phyloP scores from a whole-genome alignment of 2,888 invertebrate species.

The Unio pictorum region DNA sequence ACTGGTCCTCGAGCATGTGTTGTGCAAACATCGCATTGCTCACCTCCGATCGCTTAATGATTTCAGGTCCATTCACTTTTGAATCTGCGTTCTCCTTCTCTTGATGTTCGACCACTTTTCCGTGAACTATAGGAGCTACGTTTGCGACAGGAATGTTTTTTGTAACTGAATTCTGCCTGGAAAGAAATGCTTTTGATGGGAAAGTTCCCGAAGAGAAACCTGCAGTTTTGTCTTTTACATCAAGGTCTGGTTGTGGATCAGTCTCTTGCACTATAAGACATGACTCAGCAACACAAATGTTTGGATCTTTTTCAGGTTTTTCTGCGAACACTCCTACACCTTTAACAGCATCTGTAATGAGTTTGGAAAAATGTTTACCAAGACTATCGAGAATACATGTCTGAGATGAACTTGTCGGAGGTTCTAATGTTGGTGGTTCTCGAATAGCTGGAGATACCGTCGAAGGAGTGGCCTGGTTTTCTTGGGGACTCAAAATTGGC shows the following conservation, averaged over 20 bases:
- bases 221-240: constrained; percentile 1
- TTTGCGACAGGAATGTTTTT: constrained; percentile 62
- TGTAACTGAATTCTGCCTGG: constrained; percentile 27
- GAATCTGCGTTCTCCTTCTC: constrained; percentile 1
- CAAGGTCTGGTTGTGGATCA: constrained; percentile 1
- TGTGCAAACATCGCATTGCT: too few relatives aligned
- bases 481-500: constrained; percentile 65
- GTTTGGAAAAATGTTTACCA: constrained; percentile 32
- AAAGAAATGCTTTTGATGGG: constrained; percentile 24
- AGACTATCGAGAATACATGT: constrained; percentile 23
- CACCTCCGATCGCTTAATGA: too few relatives aligned
- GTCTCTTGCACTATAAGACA: not conserved
- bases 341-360: constrained; percentile 36
- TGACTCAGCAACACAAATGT: not conserved
- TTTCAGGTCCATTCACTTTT: not conserved
- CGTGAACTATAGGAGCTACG: constrained; percentile 57
- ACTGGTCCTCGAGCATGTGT: too few relatives aligned
- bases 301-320: too few relatives aligned
- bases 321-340: constrained; percentile 10
- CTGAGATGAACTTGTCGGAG: constrained; percentile 14
- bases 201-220: not conserved
- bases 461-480: constrained; percentile 40
- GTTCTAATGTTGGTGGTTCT: constrained; percentile 59
- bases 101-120: constrained; percentile 10
- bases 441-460: constrained; percentile 31